Base-by-base conservation (phyloP, 2,888 invertebrate genomes). In the Tipula confusa region DNA sequence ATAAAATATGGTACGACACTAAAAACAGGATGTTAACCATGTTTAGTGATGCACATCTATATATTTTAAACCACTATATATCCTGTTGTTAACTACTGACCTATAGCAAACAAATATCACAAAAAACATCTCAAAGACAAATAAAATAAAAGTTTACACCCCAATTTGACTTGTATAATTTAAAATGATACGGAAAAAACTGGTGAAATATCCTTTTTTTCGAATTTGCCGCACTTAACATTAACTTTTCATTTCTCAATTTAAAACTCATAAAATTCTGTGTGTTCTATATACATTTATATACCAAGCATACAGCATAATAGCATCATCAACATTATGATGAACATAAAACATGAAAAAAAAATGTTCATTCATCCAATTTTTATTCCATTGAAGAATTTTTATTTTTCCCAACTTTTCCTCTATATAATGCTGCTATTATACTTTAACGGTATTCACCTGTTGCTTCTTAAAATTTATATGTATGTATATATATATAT, bases 181-280 rank as follows among this genome's bases (percentile, higher is more conserved):
- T 43, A 43, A 43, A 64, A 64, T 24, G 11, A 4, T 64, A 64
- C 64, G 64, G 24, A 64, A 64, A 64, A 64, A 64, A 64, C n/a
- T n/a, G n/a, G n/a, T n/a, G n/a, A n/a, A n/a, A n/a, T 24, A 24
- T 43, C 64, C 24, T 64, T 64, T n/a, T n/a, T n/a, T 64, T 64
- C 64, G 24, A 64, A 64, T 64, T 64, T 64, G 7, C 64, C 64
- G n/a, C n/a, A 64, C 64, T 64, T 64, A 64, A 24, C 64, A 64
- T 64, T 64, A 64, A 64, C 24, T 64, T 64, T 64, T 64, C 64
- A 64, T 64, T 64, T 64, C 64, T 64, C 64, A 64, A 64, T 64
- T 64, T 64, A 64, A 64, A 64, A 64, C 64, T 64, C 64, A 64
- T 64, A 64, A 64, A 64, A 64, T 9, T 64, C 24, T 64, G 64